Evolutionary conservation across 2,113 vertebrate species (phyloP), one percentile per base, ranked within the genome.

Genomic region (Istiophorus platypterus): DNA sequence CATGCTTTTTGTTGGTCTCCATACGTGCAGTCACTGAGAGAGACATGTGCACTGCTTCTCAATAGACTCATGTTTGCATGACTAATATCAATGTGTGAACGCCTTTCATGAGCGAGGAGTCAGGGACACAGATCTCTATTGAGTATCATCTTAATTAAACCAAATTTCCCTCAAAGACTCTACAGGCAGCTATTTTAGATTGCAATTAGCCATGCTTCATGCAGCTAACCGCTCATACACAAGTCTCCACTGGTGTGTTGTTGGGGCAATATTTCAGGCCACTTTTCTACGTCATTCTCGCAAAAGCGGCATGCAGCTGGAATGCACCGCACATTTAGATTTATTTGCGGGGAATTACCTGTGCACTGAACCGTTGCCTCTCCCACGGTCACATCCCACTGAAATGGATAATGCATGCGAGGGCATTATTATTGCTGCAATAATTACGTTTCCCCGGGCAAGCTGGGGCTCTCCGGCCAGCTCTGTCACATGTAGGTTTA

Each of bases 111-210:
- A 80, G 59, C 75, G 37, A 78, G 76, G 72, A 86, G 74, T 42
- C 62, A 80, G 85, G 75, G 68, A 62, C 65, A 45, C 52, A 15
- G 26, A n/a, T 76, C 51, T 87, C 66, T 74, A 58, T 67, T 72
- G 75, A 80, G 75, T 49, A 78, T 78, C 80, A 87, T 90, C 85
- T 90, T 92, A 92, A 93, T 94, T 93, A 92, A 91, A 89, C 67
- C 49, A 63, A 87, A 86, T 87, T 74, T 70, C 79, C 67, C 72
- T 90, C 85, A 90, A 91, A 88, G 82, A 80, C 86, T 84, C 88
- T 63, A 76, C 88, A 89, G 89, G 85, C 67, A 79, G 77, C 85
- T 85, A 78, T 89, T 90, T 88, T 78, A 79, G 56, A 77, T 64
- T 85, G 85, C 74, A 93, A 93, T 94, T 91, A 92, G 69, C 84